Evolutionary conservation across 2,797 vertebrate species (phyloP).

Genomic region (Lutjanus argentimaculatus): DNA sequence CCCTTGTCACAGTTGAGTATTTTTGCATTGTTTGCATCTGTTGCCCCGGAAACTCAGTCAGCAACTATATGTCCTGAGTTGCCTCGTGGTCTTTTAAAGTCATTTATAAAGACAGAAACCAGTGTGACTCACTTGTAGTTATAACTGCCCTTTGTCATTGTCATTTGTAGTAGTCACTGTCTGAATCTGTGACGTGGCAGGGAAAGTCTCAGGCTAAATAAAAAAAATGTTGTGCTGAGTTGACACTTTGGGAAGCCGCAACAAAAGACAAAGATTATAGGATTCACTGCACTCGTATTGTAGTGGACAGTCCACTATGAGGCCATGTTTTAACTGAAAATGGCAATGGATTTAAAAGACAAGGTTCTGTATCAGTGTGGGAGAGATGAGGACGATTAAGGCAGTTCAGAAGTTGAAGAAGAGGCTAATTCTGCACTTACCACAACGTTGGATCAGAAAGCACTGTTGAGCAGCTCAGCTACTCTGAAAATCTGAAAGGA

Average conservation of each 20-base stretch:
- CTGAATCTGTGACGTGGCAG: background rate
- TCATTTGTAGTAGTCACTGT: background rate
- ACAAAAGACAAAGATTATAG: background rate
- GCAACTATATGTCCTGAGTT: background rate
- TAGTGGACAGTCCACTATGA: background rate
- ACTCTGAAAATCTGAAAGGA: background rate
- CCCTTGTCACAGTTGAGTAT: slow-evolving; percentile 1
- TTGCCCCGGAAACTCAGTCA: slow-evolving; percentile 7
- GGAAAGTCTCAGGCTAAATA: slow-evolving; percentile 5
- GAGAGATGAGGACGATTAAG: background rate
- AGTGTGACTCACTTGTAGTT: background rate
- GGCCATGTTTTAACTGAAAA: background rate
- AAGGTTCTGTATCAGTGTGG: background rate
- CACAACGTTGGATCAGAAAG: background rate
- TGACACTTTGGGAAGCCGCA: background rate
- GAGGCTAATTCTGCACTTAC: too few species aligned
- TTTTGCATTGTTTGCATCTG: background rate
- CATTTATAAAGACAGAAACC: background rate
- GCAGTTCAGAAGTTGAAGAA: background rate
- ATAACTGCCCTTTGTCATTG: background rate
- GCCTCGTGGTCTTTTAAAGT: background rate
- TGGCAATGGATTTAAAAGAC: too few species aligned
- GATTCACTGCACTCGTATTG: background rate
- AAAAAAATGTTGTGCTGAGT: slow-evolving; percentile 1
- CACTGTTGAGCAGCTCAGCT: background rate